These are phyloP conservation scores for Rhimphoctona megacephalus DNA, from an alignment of 2,888 invertebrate species.

Conservation along the genomic window DNA sequence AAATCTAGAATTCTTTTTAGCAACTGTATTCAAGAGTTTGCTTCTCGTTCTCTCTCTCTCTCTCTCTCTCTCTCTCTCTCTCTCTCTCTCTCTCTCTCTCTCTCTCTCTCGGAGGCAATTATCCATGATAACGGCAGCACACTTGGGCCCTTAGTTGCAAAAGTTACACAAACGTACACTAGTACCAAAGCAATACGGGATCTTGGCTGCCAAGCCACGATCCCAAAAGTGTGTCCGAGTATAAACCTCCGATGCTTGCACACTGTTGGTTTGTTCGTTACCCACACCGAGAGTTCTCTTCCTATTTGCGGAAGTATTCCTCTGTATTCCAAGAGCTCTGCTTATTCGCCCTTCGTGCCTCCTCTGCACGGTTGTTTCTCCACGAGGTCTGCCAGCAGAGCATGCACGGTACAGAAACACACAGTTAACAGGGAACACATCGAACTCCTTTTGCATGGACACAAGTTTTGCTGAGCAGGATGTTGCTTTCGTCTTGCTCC, in stretches of 20 bases:
- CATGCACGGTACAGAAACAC: conserved; percentile 51
- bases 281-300: conserved; percentile 37
- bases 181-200: conserved; percentile 43
- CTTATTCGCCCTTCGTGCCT: conserved; percentile 60
- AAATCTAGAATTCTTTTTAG: not conserved
- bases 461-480: conserved; percentile 63
- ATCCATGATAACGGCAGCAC: conserved; percentile 58
- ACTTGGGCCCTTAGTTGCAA: conserved; percentile 44
- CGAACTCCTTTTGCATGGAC: conserved; percentile 45
- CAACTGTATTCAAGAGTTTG: conserved; percentile 4
- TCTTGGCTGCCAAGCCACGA: conserved; percentile 44
- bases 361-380: conserved; percentile 27
- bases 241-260: conserved; percentile 61
- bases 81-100: not conserved
- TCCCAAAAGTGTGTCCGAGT: conserved; percentile 64
- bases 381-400: conserved; percentile 13
- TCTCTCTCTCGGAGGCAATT: conserved; percentile 60
- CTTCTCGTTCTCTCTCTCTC: not conserved
- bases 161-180: conserved; percentile 18
- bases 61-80: conserved; percentile 19
- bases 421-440: conserved; percentile 27
- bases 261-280: conserved; percentile 54
- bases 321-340: conserved; percentile 48
- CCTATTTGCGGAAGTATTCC: conserved; percentile 20
- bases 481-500: conserved; percentile 60